Conservation (phyloP, 2,113 vertebrate genomes). For the Chroicocephalus ridibundus region DNA sequence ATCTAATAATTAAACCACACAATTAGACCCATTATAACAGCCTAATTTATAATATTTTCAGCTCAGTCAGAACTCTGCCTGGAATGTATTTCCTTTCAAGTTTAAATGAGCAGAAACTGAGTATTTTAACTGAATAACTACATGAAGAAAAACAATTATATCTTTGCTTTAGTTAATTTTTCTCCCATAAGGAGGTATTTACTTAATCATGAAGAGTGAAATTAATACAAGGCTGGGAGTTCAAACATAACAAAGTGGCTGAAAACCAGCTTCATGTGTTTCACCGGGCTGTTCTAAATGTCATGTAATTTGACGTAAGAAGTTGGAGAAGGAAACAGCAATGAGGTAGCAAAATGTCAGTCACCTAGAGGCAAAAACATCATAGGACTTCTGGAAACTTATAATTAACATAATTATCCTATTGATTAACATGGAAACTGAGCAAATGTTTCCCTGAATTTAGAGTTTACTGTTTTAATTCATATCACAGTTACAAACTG, state of each 20-base stretch:
- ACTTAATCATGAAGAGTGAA: conserved; percentile 46
- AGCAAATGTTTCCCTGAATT: background rate
- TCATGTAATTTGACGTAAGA: accelerated
- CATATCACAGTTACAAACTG: background rate
- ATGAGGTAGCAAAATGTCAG: background rate
- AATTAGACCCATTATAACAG: conserved; percentile 9
- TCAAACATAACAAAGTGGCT: background rate
- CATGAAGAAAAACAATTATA: conserved; percentile 52
- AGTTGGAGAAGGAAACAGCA: background rate
- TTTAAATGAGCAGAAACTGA: conserved; percentile 51
- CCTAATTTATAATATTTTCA: conserved; percentile 47
- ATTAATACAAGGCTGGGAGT: conserved; percentile 6
- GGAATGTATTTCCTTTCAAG: conserved; percentile 57
- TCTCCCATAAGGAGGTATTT: conserved; percentile 31
- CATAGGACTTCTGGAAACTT: background rate
- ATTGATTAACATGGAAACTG: background rate
- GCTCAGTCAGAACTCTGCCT: conserved; percentile 27
- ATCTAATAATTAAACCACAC: conserved; percentile 54
- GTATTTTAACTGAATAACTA: conserved; percentile 51
- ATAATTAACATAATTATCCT: background rate
- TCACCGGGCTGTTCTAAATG: background rate
- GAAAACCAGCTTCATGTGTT: background rate
- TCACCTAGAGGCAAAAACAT: background rate
- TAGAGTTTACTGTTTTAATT: background rate
- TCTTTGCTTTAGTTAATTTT: conserved; percentile 54